These are phyloP conservation scores for Netelia fuscicornis DNA, from an alignment of 2,888 invertebrate genomes.

Conservation along the genomic window DNA sequence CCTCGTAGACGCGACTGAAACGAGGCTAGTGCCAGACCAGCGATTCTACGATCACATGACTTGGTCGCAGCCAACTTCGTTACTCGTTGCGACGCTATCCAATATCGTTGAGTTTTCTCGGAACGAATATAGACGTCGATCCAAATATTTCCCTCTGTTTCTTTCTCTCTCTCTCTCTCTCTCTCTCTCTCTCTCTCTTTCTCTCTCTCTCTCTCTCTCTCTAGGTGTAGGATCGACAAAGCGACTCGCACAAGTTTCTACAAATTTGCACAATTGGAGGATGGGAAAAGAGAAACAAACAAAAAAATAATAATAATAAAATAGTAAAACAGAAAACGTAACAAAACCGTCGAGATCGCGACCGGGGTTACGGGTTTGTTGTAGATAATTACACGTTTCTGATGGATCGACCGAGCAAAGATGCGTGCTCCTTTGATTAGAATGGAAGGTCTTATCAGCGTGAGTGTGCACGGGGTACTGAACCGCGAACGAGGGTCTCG, in stretches of 20 bases:
- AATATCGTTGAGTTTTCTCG: not conserved
- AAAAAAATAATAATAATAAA: not conserved
- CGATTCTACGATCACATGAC: no score
- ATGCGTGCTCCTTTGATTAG: conserved; percentile 72
- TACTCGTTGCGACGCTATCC: not conserved
- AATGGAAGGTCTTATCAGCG: conserved; percentile 80
- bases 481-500: conserved; percentile 75
- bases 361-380: not conserved
- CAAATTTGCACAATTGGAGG: not conserved
- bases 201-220: no score
- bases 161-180: not conserved
- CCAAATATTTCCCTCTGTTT: not conserved
- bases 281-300: not conserved
- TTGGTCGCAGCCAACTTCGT: not conserved
- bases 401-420: conserved; percentile 11
- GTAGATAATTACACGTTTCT: conserved; percentile 9
- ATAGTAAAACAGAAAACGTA: no score
- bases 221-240: no score
- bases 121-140: not conserved
- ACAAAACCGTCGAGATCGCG: not conserved
- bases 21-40: no score
- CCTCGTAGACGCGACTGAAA: no score
- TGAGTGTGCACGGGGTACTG: conserved; percentile 81
- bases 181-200: no score
- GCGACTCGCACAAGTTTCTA: no score